Conservation (phyloP, 1,140 invertebrate genomes). For the Spodoptera litura region DNA sequence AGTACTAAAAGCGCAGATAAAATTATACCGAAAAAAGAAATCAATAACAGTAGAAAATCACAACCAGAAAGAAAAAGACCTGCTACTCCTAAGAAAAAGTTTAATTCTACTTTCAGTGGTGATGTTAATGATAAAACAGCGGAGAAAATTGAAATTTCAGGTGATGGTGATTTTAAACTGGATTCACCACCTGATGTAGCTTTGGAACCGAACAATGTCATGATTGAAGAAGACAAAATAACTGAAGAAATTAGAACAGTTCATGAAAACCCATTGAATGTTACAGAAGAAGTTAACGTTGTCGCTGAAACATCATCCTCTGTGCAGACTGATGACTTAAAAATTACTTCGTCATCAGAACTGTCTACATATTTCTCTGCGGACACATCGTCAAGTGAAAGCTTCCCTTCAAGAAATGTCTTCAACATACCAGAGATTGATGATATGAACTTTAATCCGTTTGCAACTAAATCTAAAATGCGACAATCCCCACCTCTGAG, state of each 20-base stretch:
- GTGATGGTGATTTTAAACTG: background rate
- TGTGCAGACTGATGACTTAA: background rate
- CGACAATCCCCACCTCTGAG: conserved; percentile 55
- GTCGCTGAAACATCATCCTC: background rate
- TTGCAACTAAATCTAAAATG: conserved; percentile 69
- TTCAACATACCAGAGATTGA: conserved; percentile 75
- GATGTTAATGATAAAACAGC: background rate
- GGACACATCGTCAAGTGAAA: conserved; percentile 57
- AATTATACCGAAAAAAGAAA: conserved; percentile 50
- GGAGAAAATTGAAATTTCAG: background rate
- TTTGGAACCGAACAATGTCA: conserved; percentile 20
- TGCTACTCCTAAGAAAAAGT: conserved; percentile 53
- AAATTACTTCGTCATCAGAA: conserved; percentile 58
- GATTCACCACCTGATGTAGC: background rate
- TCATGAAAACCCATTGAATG: background rate
- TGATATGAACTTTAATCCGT: conserved; percentile 72
- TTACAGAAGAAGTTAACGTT: background rate
- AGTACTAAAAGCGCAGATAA: conserved; percentile 35
- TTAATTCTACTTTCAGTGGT: conserved; percentile 53
- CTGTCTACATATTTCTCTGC: conserved; percentile 62
- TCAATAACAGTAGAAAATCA: conserved; percentile 63
- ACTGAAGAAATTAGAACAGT: background rate
- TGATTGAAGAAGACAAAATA: conserved; percentile 29
- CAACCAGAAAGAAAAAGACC: conserved; percentile 61
- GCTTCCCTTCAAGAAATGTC: conserved; percentile 59